phyloP scores from a whole-genome alignment of 1,140 invertebrate species.

The Temnothorax nylanderi region DNA sequence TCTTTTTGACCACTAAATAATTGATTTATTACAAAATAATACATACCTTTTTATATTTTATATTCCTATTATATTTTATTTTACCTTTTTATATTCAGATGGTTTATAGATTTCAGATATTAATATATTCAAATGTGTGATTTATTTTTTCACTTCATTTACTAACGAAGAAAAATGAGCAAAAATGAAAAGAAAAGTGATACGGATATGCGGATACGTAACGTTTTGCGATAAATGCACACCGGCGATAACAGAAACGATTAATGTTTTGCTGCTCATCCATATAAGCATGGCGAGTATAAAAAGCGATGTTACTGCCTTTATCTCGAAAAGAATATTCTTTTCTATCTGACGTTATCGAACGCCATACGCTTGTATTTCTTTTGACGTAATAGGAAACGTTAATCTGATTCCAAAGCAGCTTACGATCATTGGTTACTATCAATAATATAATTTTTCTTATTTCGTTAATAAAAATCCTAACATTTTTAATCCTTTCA shows the following conservation, averaged over 20 bases:
- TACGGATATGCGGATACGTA: neutral
- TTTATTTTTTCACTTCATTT: neutral
- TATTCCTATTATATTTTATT: too few species aligned
- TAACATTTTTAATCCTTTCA: neutral
- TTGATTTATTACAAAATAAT: neutral
- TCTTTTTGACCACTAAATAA: neutral
- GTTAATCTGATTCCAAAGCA: neutral
- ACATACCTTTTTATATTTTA: neutral
- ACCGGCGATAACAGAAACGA: conserved; percentile 32
- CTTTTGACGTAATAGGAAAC: neutral
- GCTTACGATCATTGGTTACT: neutral
- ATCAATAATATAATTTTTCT: neutral
- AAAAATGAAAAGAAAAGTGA: too few species aligned
- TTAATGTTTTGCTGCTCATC: conserved; percentile 23
- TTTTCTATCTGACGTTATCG: neutral
- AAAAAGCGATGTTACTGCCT: conserved; percentile 16
- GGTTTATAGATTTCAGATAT: neutral
- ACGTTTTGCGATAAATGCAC: neutral
- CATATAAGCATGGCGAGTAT: neutral
- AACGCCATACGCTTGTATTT: neutral
- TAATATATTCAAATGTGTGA: neutral
- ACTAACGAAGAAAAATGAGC: neutral
- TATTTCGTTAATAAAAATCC: neutral
- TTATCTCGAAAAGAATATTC: conserved; percentile 15
- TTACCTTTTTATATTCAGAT: neutral